Evolutionary conservation across 2,797 vertebrate species (phyloP).

Genomic region (Muraenolepis orangiensis): DNA sequence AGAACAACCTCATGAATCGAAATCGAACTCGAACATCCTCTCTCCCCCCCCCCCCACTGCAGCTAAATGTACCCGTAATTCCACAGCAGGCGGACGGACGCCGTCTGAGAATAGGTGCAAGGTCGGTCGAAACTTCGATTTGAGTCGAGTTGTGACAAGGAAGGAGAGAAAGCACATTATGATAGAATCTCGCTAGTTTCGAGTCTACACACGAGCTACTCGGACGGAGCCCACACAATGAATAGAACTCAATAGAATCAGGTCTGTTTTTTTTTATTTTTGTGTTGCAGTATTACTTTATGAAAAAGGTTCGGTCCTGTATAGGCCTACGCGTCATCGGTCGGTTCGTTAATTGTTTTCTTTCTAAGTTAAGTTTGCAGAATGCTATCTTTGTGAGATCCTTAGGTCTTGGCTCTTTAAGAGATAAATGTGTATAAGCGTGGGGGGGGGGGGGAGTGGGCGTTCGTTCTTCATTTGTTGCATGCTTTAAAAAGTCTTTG

Average conservation of each 20-base stretch:
- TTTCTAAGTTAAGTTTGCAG: slow-evolving; percentile 56
- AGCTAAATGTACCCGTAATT: background rate
- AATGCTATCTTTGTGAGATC: slow-evolving; percentile 77
- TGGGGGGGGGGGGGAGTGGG: slow-evolving; percentile 61
- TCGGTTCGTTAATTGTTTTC: slow-evolving; percentile 27
- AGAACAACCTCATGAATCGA: background rate
- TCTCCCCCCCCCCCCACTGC: too few relatives aligned
- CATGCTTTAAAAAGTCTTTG: slow-evolving; percentile 72
- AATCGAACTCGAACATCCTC: background rate
- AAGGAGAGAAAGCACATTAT: background rate
- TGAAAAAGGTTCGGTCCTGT: slow-evolving; percentile 57
- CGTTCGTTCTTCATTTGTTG: slow-evolving; percentile 62
- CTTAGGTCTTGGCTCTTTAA: slow-evolving; percentile 86
- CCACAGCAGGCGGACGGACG: background rate
- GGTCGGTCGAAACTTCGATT: background rate
- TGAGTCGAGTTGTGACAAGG: background rate
- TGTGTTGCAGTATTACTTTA: slow-evolving; percentile 70
- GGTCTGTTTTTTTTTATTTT: slow-evolving; percentile 11
- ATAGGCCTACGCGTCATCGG: slow-evolving; percentile 46
- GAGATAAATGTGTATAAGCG: slow-evolving; percentile 72
- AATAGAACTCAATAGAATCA: background rate
- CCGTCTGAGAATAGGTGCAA: background rate
- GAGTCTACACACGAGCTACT: background rate
- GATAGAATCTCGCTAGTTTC: background rate
- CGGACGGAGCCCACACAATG: background rate